Percentiles rank a stretch among this genome's conserved stretches.
These are phyloP conservation scores for Megaceryle maxima DNA, from an alignment of 2,113 vertebrate species.

Conservation along the genomic window DNA sequence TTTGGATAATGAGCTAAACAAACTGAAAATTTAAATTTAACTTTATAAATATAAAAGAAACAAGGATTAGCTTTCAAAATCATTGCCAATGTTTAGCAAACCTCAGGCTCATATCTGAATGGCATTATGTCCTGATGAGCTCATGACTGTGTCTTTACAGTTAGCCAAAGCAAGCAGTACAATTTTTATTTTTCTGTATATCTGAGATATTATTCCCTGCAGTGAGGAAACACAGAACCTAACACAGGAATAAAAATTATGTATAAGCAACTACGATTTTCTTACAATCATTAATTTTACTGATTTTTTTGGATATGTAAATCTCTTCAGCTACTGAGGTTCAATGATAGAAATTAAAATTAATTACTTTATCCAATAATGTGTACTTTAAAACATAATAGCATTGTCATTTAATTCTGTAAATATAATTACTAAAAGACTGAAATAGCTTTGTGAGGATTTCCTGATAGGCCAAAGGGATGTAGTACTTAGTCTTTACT, in stretches of 20 bases:
- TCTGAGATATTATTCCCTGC: background rate
- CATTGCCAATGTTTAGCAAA: background rate
- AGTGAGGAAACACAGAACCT: background rate
- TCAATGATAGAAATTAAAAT: background rate
- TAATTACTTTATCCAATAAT: background rate
- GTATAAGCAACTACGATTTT: background rate
- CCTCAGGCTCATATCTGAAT: conserved; percentile 23
- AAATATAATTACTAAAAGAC: background rate
- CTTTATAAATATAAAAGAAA: background rate
- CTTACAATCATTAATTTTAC: background rate
- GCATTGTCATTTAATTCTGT: background rate
- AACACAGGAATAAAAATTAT: background rate
- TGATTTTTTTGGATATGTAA: background rate
- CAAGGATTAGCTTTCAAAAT: background rate
- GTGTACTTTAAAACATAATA: background rate
- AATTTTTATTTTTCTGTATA: background rate
- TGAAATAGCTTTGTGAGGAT: background rate
- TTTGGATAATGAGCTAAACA: background rate
- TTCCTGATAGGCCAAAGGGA: background rate
- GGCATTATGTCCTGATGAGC: conserved; percentile 19
- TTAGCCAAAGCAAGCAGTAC: conserved; percentile 25
- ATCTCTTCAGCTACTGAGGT: background rate
- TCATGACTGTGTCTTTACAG: background rate
- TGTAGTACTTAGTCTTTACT: background rate
- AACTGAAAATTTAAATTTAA: background rate